phyloP scores from a whole-genome alignment of 2,888 invertebrate species.

The Pseudanteris insignis region DNA sequence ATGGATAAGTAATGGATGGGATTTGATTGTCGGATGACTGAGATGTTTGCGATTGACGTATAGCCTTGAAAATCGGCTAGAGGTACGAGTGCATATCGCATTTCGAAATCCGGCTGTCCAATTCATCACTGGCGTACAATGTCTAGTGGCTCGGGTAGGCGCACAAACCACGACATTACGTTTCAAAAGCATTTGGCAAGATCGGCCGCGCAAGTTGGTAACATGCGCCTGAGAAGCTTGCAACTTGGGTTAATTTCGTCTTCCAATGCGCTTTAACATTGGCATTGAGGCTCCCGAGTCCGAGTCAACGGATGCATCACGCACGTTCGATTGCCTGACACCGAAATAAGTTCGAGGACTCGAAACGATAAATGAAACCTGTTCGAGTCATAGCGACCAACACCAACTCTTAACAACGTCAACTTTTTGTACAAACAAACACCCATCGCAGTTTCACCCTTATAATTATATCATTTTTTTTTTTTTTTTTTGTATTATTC shows the following conservation, averaged over 20 bases:
- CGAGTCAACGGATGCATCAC: slow-evolving; percentile 40
- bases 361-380: slow-evolving; percentile 15
- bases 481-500: no score
- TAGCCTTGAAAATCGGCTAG: slow-evolving; percentile 19
- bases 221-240: slow-evolving; percentile 38
- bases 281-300: slow-evolving; percentile 50
- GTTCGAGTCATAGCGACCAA: slow-evolving; percentile 1
- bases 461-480: no score
- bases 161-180: slow-evolving; percentile 39
- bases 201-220: slow-evolving; percentile 29
- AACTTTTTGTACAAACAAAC: no score
- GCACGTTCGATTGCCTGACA: slow-evolving; percentile 44
- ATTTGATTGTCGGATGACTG: slow-evolving; percentile 3
- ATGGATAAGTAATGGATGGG: background rate
- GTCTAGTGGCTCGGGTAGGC: slow-evolving; percentile 24
- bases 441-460: no score
- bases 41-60: background rate
- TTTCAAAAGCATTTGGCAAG: slow-evolving; percentile 45
- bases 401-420: no score
- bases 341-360: slow-evolving; percentile 45
- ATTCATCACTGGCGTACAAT: slow-evolving; percentile 35
- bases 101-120: slow-evolving; percentile 26
- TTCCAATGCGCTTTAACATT: slow-evolving; percentile 51
- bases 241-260: slow-evolving; percentile 52
- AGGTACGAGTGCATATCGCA: slow-evolving; percentile 15